A percentile compares a stretch with the other conserved stretches of the same genome.
These are phyloP conservation scores for Tragulus kanchil DNA, from an alignment of 2,113 vertebrate genomes.

Conservation along the genomic window DNA sequence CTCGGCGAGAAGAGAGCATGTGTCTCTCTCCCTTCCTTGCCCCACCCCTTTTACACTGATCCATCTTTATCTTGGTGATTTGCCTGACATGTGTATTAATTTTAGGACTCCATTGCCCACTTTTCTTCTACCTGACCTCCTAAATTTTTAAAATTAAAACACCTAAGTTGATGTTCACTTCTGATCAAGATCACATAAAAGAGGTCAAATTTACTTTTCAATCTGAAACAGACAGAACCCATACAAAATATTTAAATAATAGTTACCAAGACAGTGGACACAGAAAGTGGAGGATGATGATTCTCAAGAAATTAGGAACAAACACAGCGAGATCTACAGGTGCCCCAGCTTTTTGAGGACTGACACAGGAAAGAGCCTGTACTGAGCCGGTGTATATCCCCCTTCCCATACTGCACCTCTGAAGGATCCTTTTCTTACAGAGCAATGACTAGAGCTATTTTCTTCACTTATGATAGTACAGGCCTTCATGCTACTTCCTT, in stretches of 20 bases:
- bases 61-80: not conserved
- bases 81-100: not conserved
- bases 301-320: not conserved
- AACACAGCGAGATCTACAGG: not conserved
- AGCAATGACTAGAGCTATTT: no score
- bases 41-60: not conserved
- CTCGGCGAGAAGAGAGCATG: not conserved
- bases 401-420: no score
- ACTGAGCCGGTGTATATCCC: no score
- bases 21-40: not conserved
- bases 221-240: not conserved
- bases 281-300: not conserved
- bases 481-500: no score
- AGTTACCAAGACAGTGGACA: not conserved
- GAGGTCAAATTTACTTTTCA: not conserved
- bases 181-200: not conserved
- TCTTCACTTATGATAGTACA: no score
- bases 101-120: not conserved
- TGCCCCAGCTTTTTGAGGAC: no score
- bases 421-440: no score
- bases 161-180: not conserved
- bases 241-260: not conserved
- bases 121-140: not conserved
- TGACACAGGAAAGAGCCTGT: not conserved
- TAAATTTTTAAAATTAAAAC: constrained; percentile 24